Evolutionary conservation across 2,797 vertebrate genomes (phyloP), one percentile per base, ranked within the genome.

Genomic region (Cirrhinus mrigala): DNA sequence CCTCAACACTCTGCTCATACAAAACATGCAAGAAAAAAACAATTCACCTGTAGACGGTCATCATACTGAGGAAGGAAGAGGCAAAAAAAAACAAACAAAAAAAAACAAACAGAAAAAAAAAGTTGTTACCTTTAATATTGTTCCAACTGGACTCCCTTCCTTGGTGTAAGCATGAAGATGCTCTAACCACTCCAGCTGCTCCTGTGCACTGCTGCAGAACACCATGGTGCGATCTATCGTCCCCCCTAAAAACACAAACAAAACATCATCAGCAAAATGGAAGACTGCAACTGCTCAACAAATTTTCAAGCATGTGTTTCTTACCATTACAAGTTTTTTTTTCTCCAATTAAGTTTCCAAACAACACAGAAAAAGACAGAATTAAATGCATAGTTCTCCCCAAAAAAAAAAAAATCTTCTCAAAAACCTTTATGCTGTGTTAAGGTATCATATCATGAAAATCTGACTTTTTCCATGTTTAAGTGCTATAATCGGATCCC

Each of bases 101-200:
- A 5, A 5, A 60, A 20, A 10, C n/a, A 15, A 18, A 9, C 14
- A 50, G 1, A 16, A 3, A 11, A 3, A 11, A 37, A 2, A 33
- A 16, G 3, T 7, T 4, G 29, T 87, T 74, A 95, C 95, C 94
- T 98, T 99, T 86, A 94, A 91, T 18, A 96, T 87, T 0, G 96
- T 96, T 87, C 94, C 91, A 52, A 95, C 95, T 44, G 96, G 96
- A 52, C 96, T 94, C 0, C 95, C 95, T 69, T 96, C 97, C 95
- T 97, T 98, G 91, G 94, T 96, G 64, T 96, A 94, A 68, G 95
- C 94, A 82, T 96, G 96, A 79, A 99, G 95, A 86, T 98, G 96
- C 46, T 99, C 98, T 1, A 99, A 92, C 98, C 98, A 99, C 24
- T 99, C 98, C 0, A 98, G 97, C 86, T 98, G 92, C 83, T 99